Conservation (phyloP, 2,888 invertebrate genomes). For the Aleiodes alternator region DNA sequence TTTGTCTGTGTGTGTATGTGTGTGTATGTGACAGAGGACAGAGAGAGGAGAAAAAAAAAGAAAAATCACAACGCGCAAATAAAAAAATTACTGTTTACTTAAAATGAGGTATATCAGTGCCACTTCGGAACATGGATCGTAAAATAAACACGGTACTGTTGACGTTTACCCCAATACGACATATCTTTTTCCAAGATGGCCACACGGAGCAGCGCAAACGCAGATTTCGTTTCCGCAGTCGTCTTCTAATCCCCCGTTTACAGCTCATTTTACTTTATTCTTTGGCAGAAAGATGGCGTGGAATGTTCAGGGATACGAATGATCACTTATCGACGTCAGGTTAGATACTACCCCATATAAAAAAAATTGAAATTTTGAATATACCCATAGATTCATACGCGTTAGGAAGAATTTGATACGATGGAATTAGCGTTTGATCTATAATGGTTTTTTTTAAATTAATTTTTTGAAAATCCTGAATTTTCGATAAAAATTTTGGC, state of each 20-base stretch:
- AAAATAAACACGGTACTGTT: slow-evolving; percentile 66
- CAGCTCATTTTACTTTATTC: background rate
- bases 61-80: slow-evolving; percentile 39
- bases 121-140: slow-evolving; percentile 55
- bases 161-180: slow-evolving; percentile 67
- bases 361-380: no score
- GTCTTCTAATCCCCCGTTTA: slow-evolving; percentile 4
- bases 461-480: no score
- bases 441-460: no score
- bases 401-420: no score
- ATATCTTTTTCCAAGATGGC: slow-evolving; percentile 70
- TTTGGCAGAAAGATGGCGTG: slow-evolving; percentile 17
- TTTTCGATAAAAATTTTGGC: no score
- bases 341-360: no score
- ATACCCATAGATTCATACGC: no score
- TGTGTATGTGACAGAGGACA: background rate
- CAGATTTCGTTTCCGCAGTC: slow-evolving; percentile 14
- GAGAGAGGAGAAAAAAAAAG: slow-evolving; percentile 14
- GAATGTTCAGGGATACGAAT: background rate
- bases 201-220: slow-evolving; percentile 42
- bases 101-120: slow-evolving; percentile 16
- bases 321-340: slow-evolving; percentile 15
- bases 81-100: slow-evolving; percentile 15
- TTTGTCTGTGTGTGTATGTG: slow-evolving; percentile 2
- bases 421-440: no score